Conservation (phyloP, 2,888 invertebrate genomes). For the Leuctra nigra region DNA sequence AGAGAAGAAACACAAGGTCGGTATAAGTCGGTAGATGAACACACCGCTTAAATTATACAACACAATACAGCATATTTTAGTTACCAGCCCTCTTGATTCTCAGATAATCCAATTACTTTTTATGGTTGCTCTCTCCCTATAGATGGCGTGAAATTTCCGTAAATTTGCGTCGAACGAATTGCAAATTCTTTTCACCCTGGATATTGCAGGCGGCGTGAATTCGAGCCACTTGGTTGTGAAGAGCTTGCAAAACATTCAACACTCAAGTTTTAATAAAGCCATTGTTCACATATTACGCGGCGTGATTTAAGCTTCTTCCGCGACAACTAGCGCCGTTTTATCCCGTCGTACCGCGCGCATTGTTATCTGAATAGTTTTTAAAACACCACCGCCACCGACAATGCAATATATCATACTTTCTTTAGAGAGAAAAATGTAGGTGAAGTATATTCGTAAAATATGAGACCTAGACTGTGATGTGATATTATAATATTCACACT, state of each 20-base stretch:
- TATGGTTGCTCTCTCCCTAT: not conserved
- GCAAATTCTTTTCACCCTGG: constrained; percentile 6
- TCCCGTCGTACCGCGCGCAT: not conserved
- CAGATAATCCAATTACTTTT: constrained; percentile 12
- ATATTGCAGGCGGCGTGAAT: not conserved
- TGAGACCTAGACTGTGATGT: too few species aligned
- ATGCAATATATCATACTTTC: constrained; percentile 1
- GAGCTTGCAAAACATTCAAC: not conserved
- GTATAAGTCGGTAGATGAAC: too few species aligned
- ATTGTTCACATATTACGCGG: not conserved
- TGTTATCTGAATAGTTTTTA: constrained; percentile 9
- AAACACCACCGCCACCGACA: constrained; percentile 1
- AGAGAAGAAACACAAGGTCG: too few species aligned
- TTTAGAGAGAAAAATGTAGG: too few species aligned
- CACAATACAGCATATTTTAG: not conserved
- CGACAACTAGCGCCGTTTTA: constrained; percentile 5
- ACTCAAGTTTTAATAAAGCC: constrained; percentile 3
- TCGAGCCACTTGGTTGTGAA: not conserved
- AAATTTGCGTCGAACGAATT: not conserved
- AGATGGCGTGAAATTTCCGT: not conserved
- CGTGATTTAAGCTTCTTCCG: constrained; percentile 5
- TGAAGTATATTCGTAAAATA: too few species aligned
- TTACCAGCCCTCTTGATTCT: constrained; percentile 1
- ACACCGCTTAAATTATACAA: too few species aligned
- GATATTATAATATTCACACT: too few species aligned